Conservation (phyloP, 2,113 vertebrate species). For the Lepus europaeus region DNA sequence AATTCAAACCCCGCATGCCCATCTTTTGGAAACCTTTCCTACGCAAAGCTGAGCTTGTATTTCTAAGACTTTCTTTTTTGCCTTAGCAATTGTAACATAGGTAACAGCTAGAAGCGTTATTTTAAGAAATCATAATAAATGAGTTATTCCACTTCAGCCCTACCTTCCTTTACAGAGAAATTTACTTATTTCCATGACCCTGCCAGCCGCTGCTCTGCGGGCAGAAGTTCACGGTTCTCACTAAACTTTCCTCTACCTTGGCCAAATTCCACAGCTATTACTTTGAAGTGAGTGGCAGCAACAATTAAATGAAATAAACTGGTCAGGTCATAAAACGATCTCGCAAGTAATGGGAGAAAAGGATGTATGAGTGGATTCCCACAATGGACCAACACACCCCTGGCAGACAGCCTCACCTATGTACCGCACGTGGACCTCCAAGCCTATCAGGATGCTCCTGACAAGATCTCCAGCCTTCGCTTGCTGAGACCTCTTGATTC, state of each 20-base stretch:
- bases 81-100: conserved; percentile 2
- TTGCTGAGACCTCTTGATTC: conserved; percentile 27
- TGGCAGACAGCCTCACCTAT: neutral
- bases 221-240: conserved; percentile 33
- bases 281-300: conserved; percentile 48
- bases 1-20: conserved; percentile 23
- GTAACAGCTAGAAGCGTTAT: neutral
- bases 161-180: neutral
- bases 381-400: neutral
- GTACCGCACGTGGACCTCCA: neutral
- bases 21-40: conserved; percentile 39
- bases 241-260: neutral
- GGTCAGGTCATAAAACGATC: conserved; percentile 29
- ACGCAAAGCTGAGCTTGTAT: conserved; percentile 10
- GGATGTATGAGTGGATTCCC: conserved; percentile 9
- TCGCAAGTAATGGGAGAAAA: conserved; percentile 30
- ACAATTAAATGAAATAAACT: conserved; percentile 34
- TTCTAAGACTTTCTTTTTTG: conserved; percentile 5
- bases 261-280: conserved; percentile 47
- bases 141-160: conserved; percentile 24
- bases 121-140: conserved; percentile 50
- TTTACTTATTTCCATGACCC: neutral
- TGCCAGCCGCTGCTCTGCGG: neutral
- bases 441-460: neutral
- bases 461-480: conserved; percentile 23